Evolutionary conservation across 2,797 vertebrate species (phyloP), one percentile per base, ranked within the genome.

Genomic region (Anguilla megastoma): DNA sequence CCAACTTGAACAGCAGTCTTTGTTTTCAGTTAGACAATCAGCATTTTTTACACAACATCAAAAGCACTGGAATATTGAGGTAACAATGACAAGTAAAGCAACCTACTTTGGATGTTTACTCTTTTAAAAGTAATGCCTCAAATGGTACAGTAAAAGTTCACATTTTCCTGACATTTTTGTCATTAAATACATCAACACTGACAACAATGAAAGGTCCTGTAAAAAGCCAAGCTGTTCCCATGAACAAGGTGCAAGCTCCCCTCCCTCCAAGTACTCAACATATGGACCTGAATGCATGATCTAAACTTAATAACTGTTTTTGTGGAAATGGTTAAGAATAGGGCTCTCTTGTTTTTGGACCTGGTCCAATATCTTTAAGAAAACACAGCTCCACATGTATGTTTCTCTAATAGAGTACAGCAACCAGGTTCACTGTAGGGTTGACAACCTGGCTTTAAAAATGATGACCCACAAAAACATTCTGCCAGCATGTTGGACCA

Each of bases 271-370:
- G 21, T 36, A 18, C 52, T 66, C 60, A 33, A 71, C 85, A 86
- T 27, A 74, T 86, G 85, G 85, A 74, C 69, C 63, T 80, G 86
- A 87, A 87, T 80, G 24, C 52, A 9, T 80, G 71, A 80, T 80
- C 74, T 82, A 87, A 87, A 80, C 56, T 80, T 80, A 87, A 82
- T 82, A 76, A 71, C 54, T 60, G 52, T 60, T 80, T 86, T 60
- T 82, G 76, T 80, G 86, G 85, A 86, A 71, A 86, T 74, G 85
- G 60, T 86, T 86, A 86, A 86, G 85, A 86, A 86, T 86, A 86
- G 66, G 69, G 66, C 48, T 71, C 27, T 86, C 85, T 86, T 86
- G 69, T 86, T 86, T 86, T 86, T 86, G 85, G 85, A 71, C 27
- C 3, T 9, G 24, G 24, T 58, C 76, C 86, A 80, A n/a, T 45